Percentiles rank a stretch among this genome's conserved stretches.
Evolutionary conservation across 35 echinoderm and acorn worm genomes (phyloP).

Genomic region (Patiria miniata): DNA sequence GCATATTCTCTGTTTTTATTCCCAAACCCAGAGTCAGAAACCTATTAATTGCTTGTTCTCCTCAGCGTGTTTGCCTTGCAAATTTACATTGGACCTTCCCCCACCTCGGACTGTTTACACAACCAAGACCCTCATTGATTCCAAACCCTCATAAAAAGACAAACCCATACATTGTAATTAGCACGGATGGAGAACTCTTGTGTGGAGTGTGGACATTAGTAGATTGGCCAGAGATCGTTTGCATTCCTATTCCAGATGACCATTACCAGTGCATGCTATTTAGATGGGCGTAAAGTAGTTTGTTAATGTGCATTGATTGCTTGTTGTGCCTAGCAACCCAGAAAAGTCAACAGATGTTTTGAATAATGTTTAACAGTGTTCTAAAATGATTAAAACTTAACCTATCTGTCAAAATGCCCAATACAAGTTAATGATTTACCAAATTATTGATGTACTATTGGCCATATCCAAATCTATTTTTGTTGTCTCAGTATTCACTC

Average conservation of each 20-base stretch:
- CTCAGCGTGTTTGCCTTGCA: neutral
- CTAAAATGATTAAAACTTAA: too few relatives aligned
- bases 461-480: neutral
- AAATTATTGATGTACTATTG: neutral
- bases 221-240: neutral
- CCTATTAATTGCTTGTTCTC: neutral
- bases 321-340: neutral
- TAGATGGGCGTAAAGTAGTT: neutral
- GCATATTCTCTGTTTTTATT: neutral
- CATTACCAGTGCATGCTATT: too few relatives aligned
- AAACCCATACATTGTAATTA: conserved; percentile 10
- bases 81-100: neutral
- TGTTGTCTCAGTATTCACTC: neutral
- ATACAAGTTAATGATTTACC: neutral
- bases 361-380: too few relatives aligned
- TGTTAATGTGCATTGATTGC: neutral
- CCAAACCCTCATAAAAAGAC: neutral
- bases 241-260: neutral
- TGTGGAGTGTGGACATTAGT: neutral
- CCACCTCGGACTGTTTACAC: neutral
- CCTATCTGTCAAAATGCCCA: neutral
- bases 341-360: neutral
- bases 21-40: neutral
- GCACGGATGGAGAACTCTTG: neutral
- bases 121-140: conserved; percentile 4